phyloP scores from a whole-genome alignment of 2,113 vertebrate species.

The Helogale parvula region DNA sequence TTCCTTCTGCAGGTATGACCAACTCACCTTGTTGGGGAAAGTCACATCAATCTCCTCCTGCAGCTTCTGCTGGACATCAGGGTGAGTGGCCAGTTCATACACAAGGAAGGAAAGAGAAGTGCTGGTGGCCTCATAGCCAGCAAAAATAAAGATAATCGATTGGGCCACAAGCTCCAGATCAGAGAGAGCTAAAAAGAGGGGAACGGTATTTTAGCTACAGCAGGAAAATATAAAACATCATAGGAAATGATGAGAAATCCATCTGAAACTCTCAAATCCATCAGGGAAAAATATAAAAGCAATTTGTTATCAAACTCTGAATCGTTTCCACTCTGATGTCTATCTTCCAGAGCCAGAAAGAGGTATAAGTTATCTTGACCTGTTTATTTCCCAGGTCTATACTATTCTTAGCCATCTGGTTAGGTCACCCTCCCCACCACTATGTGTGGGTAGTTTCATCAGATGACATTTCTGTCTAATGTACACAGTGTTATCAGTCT shows the following conservation, averaged over 20 bases:
- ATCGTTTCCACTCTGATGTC: neutral
- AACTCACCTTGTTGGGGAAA: constrained; percentile 58
- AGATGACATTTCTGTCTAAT: neutral
- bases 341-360: neutral
- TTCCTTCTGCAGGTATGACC: neutral
- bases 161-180: constrained; percentile 59
- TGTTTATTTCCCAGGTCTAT: neutral
- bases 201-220: neutral
- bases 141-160: constrained; percentile 55
- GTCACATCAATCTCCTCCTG: constrained; percentile 45
- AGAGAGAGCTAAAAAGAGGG: constrained; percentile 46
- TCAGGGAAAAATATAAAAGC: neutral
- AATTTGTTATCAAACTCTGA: neutral
- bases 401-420: neutral
- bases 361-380: neutral
- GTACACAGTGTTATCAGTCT: neutral
- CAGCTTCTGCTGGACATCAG: too few relatives aligned
- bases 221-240: neutral
- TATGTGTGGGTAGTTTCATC: neutral
- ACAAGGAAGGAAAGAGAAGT: neutral
- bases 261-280: neutral
- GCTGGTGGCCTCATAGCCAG: constrained; percentile 66
- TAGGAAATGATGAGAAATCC: neutral
- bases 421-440: neutral
- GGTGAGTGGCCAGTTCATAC: too few relatives aligned